Conservation (phyloP, 2,113 vertebrate genomes). For the Anoura caudifer region DNA sequence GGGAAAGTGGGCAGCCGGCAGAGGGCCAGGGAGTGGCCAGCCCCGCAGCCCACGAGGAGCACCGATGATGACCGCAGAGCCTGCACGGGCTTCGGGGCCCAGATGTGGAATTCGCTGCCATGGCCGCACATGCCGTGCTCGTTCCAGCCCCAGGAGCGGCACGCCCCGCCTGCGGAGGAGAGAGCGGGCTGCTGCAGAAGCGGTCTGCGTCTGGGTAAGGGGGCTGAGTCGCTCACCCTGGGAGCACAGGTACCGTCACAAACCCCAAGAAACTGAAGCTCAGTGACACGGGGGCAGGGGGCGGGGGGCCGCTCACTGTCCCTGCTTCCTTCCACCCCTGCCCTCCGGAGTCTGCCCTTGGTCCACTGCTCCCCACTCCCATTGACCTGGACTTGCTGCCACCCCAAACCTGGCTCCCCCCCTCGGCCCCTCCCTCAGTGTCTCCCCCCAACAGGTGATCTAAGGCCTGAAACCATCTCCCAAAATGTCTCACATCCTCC, state of each 20-base stretch:
- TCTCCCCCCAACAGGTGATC: not conserved
- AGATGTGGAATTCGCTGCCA: conserved; percentile 82
- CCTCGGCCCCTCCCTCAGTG: not conserved
- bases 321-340: not conserved
- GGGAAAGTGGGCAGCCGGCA: conserved; percentile 65
- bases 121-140: conserved; percentile 97
- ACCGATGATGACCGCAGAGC: conserved; percentile 61
- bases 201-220: not conserved
- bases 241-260: too few relatives aligned
- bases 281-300: too few relatives aligned
- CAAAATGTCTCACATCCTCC: not conserved
- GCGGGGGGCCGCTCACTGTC: not conserved
- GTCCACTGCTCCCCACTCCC: not conserved
- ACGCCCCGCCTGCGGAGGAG: conserved; percentile 80
- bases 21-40: conserved; percentile 92
- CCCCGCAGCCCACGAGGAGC: conserved; percentile 90
- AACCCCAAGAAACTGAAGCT: not conserved
- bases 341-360: not conserved
- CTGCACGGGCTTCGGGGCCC: conserved; percentile 80
- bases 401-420: not conserved
- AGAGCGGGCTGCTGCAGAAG: not conserved
- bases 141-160: conserved; percentile 96
- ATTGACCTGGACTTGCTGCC: not conserved
- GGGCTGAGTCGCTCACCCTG: not conserved
- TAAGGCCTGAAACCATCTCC: not conserved